phyloP scores from a whole-genome alignment of 2,888 invertebrate species.

The Caenorhabditis sp. region DNA sequence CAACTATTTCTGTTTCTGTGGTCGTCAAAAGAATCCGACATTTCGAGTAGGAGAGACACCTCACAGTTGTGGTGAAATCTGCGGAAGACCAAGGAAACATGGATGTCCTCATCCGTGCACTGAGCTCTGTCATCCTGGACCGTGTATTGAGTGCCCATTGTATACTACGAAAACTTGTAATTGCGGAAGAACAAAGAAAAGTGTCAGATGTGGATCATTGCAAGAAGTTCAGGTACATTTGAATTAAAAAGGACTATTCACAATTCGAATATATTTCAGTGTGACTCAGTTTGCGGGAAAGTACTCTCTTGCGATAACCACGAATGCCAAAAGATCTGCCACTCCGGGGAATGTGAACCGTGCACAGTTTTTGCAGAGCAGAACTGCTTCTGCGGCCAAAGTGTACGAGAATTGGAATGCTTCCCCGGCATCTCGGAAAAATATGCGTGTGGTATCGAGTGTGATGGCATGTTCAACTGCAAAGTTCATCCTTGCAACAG shows the following conservation, averaged over 20 bases:
- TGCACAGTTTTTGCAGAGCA: constrained; percentile 88
- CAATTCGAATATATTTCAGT: constrained; percentile 85
- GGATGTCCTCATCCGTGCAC: constrained; percentile 79
- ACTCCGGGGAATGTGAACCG: constrained; percentile 89
- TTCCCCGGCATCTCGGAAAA: constrained; percentile 85
- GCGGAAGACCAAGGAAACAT: constrained; percentile 87
- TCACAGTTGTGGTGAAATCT: constrained; percentile 94
- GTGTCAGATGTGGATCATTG: constrained; percentile 72
- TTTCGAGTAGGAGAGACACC: constrained; percentile 87
- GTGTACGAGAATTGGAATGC: constrained; percentile 87
- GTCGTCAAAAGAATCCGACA: constrained; percentile 89
- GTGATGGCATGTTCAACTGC: constrained; percentile 82
- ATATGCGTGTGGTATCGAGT: constrained; percentile 40
- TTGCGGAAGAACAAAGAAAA: constrained; percentile 81
- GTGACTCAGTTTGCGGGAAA: constrained; percentile 89
- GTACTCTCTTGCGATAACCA: constrained; percentile 90
- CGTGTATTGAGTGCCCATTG: constrained; percentile 91
- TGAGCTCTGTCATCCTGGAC: constrained; percentile 92
- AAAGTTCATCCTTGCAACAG: constrained; percentile 88
- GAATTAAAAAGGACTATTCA: not conserved
- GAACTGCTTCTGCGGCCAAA: constrained; percentile 89
- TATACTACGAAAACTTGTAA: constrained; percentile 79
- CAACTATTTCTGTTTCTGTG: constrained; percentile 94
- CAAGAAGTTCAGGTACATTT: constrained; percentile 61
- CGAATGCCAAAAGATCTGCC: constrained; percentile 89